Evolutionary conservation across 2,888 invertebrate genomes (phyloP).

Genomic region (Cheilosia impressa): DNA sequence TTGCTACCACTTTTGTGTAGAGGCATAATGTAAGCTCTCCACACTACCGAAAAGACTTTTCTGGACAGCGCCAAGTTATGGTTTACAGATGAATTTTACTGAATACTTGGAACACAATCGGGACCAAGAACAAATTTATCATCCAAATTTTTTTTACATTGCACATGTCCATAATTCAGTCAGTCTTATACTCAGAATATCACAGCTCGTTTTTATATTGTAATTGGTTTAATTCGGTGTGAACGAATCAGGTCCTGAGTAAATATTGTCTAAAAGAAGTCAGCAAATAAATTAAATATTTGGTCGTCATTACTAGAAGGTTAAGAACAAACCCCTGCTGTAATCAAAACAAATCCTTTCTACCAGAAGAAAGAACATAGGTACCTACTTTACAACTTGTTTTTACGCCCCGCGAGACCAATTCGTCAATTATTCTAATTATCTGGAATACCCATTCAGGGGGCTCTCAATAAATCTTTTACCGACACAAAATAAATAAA

Average conservation of each 20-base stretch:
- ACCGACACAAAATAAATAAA: background rate
- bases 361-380: background rate
- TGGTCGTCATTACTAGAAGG: no score
- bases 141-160: background rate
- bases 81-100: background rate
- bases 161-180: background rate
- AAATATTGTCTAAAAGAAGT: background rate
- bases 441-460: background rate
- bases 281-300: background rate
- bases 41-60: no score
- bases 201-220: background rate
- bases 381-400: background rate
- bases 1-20: no score
- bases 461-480: constrained; percentile 1
- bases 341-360: background rate
- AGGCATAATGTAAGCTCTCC: no score
- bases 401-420: background rate
- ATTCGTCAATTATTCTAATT: background rate
- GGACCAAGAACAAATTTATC: background rate
- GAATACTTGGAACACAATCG: background rate
- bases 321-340: no score
- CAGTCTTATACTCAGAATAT: background rate
- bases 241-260: background rate
- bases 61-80: no score
- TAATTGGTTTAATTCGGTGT: background rate